Conservation (phyloP, 2,888 invertebrate genomes). For the Chrysolina americana region DNA sequence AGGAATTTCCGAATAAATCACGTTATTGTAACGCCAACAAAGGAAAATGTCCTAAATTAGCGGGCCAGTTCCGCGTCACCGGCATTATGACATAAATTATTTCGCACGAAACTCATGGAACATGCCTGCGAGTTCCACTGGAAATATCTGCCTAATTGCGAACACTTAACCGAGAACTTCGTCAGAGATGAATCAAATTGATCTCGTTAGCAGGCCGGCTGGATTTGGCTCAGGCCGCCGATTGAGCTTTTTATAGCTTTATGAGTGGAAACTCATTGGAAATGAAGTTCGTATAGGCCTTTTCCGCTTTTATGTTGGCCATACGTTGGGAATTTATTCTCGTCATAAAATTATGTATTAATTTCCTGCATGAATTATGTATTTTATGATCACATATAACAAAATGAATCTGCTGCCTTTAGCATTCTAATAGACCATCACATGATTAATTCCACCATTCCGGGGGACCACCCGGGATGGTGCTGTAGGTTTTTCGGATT, state of each 20-base stretch:
- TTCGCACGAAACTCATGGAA: constrained; percentile 19
- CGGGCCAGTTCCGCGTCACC: neutral
- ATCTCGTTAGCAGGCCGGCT: constrained; percentile 1
- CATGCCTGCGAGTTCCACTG: neutral
- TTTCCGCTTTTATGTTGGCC: too few species aligned
- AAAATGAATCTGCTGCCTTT: too few species aligned
- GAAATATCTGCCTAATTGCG: constrained; percentile 13
- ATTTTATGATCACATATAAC: too few species aligned
- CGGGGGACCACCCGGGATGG: too few species aligned
- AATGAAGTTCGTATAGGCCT: too few species aligned
- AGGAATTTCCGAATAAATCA: constrained; percentile 6
- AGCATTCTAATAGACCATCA: too few species aligned
- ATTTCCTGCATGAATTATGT: too few species aligned
- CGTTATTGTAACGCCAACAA: constrained; percentile 6
- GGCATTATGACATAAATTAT: constrained; percentile 31
- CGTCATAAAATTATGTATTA: too few species aligned
- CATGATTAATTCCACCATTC: too few species aligned
- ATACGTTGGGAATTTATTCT: too few species aligned
- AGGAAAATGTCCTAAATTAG: constrained; percentile 19
- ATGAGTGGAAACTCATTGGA: too few species aligned
- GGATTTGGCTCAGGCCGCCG: neutral
- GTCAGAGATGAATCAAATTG: constrained; percentile 6
- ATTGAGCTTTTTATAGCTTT: neutral
- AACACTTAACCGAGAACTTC: constrained; percentile 6
- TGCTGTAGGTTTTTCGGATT: too few species aligned